Base-by-base conservation (phyloP, 2,113 vertebrate species). In the Carollia perspicillata region DNA sequence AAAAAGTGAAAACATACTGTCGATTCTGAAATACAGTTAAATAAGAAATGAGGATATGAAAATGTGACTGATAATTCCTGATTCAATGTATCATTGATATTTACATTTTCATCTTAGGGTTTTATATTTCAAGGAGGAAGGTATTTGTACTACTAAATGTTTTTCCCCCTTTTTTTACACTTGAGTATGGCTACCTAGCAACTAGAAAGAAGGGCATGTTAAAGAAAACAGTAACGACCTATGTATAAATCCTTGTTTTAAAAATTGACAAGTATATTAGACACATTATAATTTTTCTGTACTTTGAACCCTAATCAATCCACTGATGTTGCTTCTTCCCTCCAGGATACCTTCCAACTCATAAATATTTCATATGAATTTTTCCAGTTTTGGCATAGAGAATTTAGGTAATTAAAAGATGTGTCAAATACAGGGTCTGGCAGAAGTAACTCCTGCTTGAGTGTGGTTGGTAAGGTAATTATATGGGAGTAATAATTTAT, bases 331-430 rank as follows among this genome's bases (percentile, higher is more conserved):
- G 4, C 0, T 49, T 37, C 16, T 74, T 89, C 35, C 83, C 60
- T 65, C 7, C 23, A 71, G 79, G 3, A 94, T 69, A 65, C 18
- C 4, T 86, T 94, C n/a, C 6, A 84, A 65, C 18, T 84, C 55
- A 94, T 68, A 47, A 83, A 93, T 75, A 65, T 95, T 93, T 95
- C 55, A 91, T 63, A 84, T 1, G 5, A 40, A 28, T 33, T 40
- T 11, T 75, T 85, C 5, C 4, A 63, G 26, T 49, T 92, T 94
- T 65, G 44, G 10, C 47, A 69, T n/a, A 86, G 4, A 89, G 3
- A 83, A 40, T 60, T 95, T 81, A 79, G 10, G 0, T 51, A 86
- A 85, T 89, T 20, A 88, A 74, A 90, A 83, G 17, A 47, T n/a
- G 4, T 58, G n/a, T 89, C 53, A 85, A 30, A 74, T 79, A 60